Conservation (phyloP, 92 coral and sea anemone genomes). For the Plumapathes pennacea region DNA sequence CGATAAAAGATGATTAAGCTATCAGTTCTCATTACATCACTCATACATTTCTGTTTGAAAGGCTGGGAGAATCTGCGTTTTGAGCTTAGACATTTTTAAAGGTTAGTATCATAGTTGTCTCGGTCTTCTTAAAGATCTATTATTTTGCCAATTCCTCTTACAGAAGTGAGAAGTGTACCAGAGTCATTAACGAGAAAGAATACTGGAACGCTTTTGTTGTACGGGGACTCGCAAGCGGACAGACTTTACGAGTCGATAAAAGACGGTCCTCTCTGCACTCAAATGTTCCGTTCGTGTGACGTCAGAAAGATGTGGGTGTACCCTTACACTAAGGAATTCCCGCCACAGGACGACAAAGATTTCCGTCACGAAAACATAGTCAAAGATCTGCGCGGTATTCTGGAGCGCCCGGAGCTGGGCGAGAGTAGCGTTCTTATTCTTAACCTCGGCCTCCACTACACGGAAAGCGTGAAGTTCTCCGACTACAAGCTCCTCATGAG, state of each 20-base stretch:
- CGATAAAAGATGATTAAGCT: too few species aligned
- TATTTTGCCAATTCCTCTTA: too few species aligned
- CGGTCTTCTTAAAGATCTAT: too few species aligned
- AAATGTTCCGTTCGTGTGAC: constrained; percentile 71
- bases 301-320: constrained; percentile 87
- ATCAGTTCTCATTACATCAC: too few species aligned
- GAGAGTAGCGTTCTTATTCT: constrained; percentile 75
- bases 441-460: constrained; percentile 85
- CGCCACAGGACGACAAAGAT: constrained; percentile 71
- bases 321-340: constrained; percentile 39
- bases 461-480: constrained; percentile 54
- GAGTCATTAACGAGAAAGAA: too few species aligned
- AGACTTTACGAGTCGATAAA: constrained; percentile 54
- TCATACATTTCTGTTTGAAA: too few species aligned
- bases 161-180: too few species aligned
- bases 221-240: constrained; percentile 95
- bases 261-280: constrained; percentile 60
- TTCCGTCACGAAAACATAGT: constrained; percentile 57
- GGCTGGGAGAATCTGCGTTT: too few species aligned
- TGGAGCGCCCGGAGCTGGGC: constrained; percentile 70
- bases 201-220: constrained; percentile 68
- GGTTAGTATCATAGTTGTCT: too few species aligned
- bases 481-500: constrained; percentile 56
- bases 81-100: too few species aligned
- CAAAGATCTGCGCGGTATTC: constrained; percentile 34